Evolutionary conservation across 2,888 invertebrate genomes (phyloP), one percentile per base, ranked within the genome.

Genomic region (Microplitis deprimator): DNA sequence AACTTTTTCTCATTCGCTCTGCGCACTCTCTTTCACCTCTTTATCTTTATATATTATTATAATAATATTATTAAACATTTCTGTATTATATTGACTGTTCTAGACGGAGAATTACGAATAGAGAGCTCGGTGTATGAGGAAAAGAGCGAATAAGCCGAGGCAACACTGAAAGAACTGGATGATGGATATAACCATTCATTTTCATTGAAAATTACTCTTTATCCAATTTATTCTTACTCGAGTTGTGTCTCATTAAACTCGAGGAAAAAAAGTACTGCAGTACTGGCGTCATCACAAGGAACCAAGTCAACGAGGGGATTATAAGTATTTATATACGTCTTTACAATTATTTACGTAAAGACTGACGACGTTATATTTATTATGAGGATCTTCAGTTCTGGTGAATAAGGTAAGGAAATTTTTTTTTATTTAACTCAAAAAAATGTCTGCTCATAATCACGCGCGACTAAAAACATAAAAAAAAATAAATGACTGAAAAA

Each of bases 211-310:
- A 88, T 87, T 86, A 87, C 88, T 88, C 86, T 89, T 89, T 88
- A 89, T 89, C 86, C 88, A 88, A 89, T 89, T 88, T 87, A 50
- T 50, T 50, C 13, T 50, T 50, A 50, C 88, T 88, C 87, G 82
- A 84, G 88, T 84, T 84, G 86, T 85, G 85, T 88, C 89, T 89
- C 89, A 88, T 89, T 89, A 88, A 88, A 86, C 86, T 84, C 84
- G 82, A 77, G 85, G 82, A 83, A 80, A 85, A 87, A 87, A 85
- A 85, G 87, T 85, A 29, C 83, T 82, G 82, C 84, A 80, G 83
- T 82, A 77, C 78, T 50, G 8, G 10, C 13, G 13, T 13, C 13
- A 50, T 50, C 50, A 50, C 50, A 50, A 50, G 50, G 50, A 16
- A 62, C 20, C 78, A 82, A 79, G 81, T 81, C 83, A 81, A 80